A percentile compares a stretch with the other conserved stretches of the same genome.
phyloP scores from a whole-genome alignment of 2,113 vertebrate genomes.

The Sialia sialis region DNA sequence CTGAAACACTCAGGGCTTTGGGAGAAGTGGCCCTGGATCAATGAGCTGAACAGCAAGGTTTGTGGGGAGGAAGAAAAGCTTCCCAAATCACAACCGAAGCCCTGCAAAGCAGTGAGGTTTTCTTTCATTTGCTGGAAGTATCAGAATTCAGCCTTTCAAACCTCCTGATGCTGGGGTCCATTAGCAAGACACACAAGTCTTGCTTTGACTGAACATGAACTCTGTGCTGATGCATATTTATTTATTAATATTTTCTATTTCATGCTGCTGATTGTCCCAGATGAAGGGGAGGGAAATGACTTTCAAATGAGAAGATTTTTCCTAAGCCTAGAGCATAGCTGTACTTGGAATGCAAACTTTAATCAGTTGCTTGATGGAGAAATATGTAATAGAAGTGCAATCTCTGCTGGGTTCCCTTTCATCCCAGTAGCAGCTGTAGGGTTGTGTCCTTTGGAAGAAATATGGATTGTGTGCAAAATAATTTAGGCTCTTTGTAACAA shows the following conservation, averaged over 20 bases:
- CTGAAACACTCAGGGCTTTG: not conserved
- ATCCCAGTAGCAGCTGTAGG: not conserved
- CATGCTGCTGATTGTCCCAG: not conserved
- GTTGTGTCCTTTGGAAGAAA: not conserved
- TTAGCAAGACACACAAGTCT: not conserved
- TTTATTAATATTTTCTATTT: slow-evolving; percentile 31
- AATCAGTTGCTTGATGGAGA: slow-evolving; percentile 11
- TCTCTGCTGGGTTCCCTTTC: not conserved
- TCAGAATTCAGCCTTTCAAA: not conserved
- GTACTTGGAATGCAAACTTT: not conserved
- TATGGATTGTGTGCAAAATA: not conserved
- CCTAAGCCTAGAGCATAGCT: not conserved
- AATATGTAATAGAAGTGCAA: not conserved
- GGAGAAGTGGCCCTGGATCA: not conserved
- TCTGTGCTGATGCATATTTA: slow-evolving; percentile 24
- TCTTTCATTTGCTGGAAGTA: not conserved
- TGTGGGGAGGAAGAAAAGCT: not conserved
- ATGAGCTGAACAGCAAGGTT: not conserved
- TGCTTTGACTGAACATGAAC: not conserved
- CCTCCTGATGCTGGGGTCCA: not conserved
- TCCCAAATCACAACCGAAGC: not conserved
- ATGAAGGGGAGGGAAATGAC: slow-evolving; percentile 5
- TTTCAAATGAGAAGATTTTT: slow-evolving; percentile 55
- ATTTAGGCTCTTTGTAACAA: not conserved
- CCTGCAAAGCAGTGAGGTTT: not conserved